Evolutionary conservation across 2,888 invertebrate species (phyloP), one percentile per base, ranked within the genome.

Genomic region (Syritta pipiens): DNA sequence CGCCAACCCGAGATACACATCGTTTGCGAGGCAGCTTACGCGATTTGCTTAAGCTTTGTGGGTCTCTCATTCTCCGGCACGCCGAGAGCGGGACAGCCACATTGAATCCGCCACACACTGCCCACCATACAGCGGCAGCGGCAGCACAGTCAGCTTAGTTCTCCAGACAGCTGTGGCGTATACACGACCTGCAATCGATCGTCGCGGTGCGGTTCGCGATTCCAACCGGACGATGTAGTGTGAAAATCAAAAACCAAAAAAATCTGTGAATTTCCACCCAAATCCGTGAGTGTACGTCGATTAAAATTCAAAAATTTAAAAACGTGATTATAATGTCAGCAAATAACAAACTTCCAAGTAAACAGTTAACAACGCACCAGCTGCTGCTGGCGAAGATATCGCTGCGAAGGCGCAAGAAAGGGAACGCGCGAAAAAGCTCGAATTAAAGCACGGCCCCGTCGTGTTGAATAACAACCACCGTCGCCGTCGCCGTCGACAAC

Each of bases 331-430:
- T 77, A 72, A 77, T 77, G 77, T 72, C 77, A 60, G 72, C 59
- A 46, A 65, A 65, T 60, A 72, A 26, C 59, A 37, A 65, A 48
- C 42, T 62, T 62, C 35, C 59, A 48, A 65, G 77, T 53, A 77
- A 77, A 72, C 65, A 67, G 65, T 77, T 77, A 72, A 77, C 65
- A 72, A 77, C 77, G 59, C 72, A 77, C 71, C 76, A 77, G 51
- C 63, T 77, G 76, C 57, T 65, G 51, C 63, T 65, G 37, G 55
- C 49, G 30, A 53, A 72, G 72, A 35, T 77, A 72, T 60, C 72
- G 65, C 24, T 77, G 44, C 72, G 77, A 72, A 77, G 65, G 60
- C 55, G 65, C 48, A 60, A 65, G 77, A 77, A 72, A 65, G 28
- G 72, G 72, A 77, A 72, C 77, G 48, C 72, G 72, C 30, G 72